A percentile compares a stretch with the other conserved stretches of the same genome.
These are phyloP conservation scores for Timandra comae DNA, from an alignment of 2,888 invertebrate species.

Conservation along the genomic window DNA sequence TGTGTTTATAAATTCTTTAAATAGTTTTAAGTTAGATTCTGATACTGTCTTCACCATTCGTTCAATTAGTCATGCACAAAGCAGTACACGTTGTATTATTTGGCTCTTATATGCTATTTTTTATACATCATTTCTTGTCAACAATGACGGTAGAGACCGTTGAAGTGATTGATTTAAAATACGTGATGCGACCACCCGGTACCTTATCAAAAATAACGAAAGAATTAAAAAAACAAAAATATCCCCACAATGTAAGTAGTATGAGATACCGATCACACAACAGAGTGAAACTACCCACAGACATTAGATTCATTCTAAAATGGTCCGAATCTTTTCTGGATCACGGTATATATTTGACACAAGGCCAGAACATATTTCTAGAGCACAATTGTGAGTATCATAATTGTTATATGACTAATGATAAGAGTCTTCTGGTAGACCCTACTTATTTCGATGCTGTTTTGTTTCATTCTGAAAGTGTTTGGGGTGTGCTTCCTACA, in stretches of 20 bases:
- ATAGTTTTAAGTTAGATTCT: too few relatives aligned
- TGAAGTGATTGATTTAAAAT: constrained; percentile 38
- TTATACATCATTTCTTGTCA: too few relatives aligned
- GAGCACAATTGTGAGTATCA: constrained; percentile 44
- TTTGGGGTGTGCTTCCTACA: constrained; percentile 39
- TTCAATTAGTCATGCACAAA: constrained; percentile 45
- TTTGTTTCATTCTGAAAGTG: constrained; percentile 66
- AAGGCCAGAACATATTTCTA: constrained; percentile 43
- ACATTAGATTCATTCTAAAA: constrained; percentile 50
- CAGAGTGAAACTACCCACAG: constrained; percentile 38
- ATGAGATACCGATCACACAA: constrained; percentile 22
- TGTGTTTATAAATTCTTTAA: constrained; percentile 9
- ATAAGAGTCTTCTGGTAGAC: constrained; percentile 41
- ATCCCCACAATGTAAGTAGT: too few relatives aligned
- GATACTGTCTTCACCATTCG: too few relatives aligned
- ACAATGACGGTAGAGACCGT: too few relatives aligned
- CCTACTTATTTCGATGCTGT: constrained; percentile 63
- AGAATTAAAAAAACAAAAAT: constrained; percentile 28
- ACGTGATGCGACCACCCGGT: constrained; percentile 26
- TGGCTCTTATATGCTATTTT: too few relatives aligned
- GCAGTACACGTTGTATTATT: too few relatives aligned
- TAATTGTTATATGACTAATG: constrained; percentile 63
- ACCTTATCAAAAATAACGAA: constrained; percentile 26
- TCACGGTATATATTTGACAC: constrained; percentile 19
- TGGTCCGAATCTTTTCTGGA: constrained; percentile 41